These are phyloP conservation scores for Alligator sinensis DNA, from an alignment of 2,113 vertebrate species.

Conservation along the genomic window DNA sequence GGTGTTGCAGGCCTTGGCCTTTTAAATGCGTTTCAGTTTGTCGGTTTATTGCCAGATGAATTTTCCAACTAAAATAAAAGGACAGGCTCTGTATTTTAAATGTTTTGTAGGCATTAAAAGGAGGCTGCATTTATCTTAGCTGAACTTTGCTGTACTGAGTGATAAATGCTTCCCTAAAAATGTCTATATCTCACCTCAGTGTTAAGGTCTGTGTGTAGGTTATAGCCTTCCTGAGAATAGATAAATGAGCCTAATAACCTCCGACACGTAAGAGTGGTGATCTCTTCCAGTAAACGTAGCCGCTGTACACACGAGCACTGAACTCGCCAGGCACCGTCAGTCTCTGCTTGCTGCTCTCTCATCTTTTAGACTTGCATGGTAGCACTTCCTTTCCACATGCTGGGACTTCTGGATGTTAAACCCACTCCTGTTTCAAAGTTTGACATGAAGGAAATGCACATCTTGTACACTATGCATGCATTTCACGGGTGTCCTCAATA, in stretches of 20 bases:
- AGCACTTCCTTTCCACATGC: background rate
- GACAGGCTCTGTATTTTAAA: background rate
- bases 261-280: background rate
- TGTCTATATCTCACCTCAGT: background rate
- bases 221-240: conserved; percentile 16
- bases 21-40: background rate
- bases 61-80: background rate
- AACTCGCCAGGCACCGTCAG: background rate
- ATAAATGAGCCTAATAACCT: conserved; percentile 14
- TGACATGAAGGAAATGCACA: conserved; percentile 1
- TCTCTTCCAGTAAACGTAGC: background rate
- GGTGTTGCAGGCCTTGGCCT: background rate
- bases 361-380: conserved; percentile 8
- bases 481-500: background rate
- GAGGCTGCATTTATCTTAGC: background rate
- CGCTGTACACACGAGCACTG: background rate
- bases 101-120: background rate
- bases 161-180: background rate
- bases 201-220: background rate
- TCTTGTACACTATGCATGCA: conserved; percentile 31
- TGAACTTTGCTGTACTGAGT: background rate
- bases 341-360: background rate
- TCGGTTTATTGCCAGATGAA: background rate
- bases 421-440: background rate
- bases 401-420: background rate